phyloP scores from a whole-genome alignment of 2,888 invertebrate species.

The Monoplex corrugatus region DNA sequence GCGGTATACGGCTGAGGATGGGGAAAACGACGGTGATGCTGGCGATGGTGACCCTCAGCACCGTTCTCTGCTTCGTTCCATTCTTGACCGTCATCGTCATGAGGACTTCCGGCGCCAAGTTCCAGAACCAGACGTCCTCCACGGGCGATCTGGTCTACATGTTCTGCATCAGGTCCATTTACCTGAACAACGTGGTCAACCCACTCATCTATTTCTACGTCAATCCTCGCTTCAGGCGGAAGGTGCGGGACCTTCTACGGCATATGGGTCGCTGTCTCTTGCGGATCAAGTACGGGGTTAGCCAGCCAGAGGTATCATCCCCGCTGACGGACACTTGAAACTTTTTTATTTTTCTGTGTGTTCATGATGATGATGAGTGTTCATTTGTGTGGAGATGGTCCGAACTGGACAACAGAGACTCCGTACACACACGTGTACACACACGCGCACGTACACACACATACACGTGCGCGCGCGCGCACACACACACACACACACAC shows the following conservation, averaged over 20 bases:
- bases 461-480: background rate
- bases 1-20: constrained; percentile 46
- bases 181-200: constrained; percentile 59
- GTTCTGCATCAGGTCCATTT: constrained; percentile 69
- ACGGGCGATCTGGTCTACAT: constrained; percentile 63
- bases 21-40: constrained; percentile 68
- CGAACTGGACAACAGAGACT: no score
- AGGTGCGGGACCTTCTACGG: constrained; percentile 19
- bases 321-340: background rate
- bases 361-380: background rate
- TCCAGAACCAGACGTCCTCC: constrained; percentile 60
- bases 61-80: constrained; percentile 69
- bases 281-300: background rate
- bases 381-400: background rate
- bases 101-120: constrained; percentile 62
- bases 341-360: background rate
- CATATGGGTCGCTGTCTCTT: background rate
- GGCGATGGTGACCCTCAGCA: constrained; percentile 66
- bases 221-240: constrained; percentile 56
- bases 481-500: background rate
- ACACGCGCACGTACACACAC: background rate
- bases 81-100: constrained; percentile 68
- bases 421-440: no score
- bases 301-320: background rate
- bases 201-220: constrained; percentile 60